Base-by-base conservation (phyloP, 2,113 vertebrate genomes). In the Tretioscincus oriximinensis region DNA sequence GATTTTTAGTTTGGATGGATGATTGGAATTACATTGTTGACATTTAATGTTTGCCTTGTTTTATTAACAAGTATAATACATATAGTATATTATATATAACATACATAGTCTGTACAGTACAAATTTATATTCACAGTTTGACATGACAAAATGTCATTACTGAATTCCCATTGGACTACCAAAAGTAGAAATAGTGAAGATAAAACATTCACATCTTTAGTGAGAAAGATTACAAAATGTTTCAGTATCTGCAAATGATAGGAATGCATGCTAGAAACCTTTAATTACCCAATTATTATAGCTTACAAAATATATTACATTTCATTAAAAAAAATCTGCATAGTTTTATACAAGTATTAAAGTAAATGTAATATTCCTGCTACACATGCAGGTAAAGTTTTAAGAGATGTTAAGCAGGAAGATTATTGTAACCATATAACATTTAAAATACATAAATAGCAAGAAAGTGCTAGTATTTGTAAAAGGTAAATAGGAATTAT, bases 1-100 rank as follows among this genome's bases (percentile, higher is more conserved):
- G 1, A 24, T 83, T 2, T 0, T 4, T 66, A 24, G 41, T 49
- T 12, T 1, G 9, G 45, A 8, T 2, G 1, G 2, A 63, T 31
- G 6, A 60, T 1, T 0, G 0, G 20, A 73, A 88, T 14, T 81
- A 88, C 90, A 81, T 0, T 58, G 6, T 87, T 83, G 87, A 82
- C n/a, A 1, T 21, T 4, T 84, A 85, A 65, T 86, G 79, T 85
- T 93, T 88, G 2, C 92, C 94, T 90, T 93, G 87, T 92, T 98
- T 99, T 98, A 98, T 98, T 99, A 95, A 95, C 96, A 96, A 94
- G 94, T 96, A 96, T 95, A 92, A 95, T 92, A 96, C 95, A 96
- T 91, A 93, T 0, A 81, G 88, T 90, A 92, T 94, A 85, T 86
- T 93, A 90, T 92, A 90, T 92, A 93, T 91, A 95, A 90, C 88